Evolutionary conservation across 2,888 invertebrate species (phyloP).

Genomic region (Eilema sororculum): DNA sequence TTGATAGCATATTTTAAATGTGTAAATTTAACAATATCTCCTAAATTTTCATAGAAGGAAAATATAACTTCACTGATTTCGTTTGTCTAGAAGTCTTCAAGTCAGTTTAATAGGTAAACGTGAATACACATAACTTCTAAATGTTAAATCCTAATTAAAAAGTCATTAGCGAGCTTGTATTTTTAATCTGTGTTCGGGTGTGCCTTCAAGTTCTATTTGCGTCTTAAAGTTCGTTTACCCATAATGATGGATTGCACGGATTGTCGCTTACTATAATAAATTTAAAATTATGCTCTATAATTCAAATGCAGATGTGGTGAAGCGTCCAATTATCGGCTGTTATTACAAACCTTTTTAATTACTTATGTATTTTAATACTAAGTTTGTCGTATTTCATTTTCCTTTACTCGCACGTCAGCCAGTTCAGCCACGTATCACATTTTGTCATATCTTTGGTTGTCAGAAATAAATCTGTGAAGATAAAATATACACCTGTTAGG

Average conservation of each 20-base stretch:
- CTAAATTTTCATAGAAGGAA: neutral
- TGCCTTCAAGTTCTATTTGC: constrained; percentile 48
- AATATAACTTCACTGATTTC: constrained; percentile 2
- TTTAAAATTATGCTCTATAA: constrained; percentile 32
- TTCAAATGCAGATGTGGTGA: constrained; percentile 23
- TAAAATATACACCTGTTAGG: neutral
- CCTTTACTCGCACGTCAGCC: neutral
- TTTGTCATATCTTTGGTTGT: neutral
- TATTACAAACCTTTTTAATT: constrained; percentile 6
- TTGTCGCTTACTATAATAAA: constrained; percentile 35
- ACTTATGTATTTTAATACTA: neutral
- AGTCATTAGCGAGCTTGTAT: constrained; percentile 45
- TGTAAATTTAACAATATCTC: too few relatives aligned
- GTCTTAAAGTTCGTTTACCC: constrained; percentile 49
- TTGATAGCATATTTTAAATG: too few relatives aligned
- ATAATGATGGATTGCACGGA: constrained; percentile 44
- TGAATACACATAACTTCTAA: constrained; percentile 29
- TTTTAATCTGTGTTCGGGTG: constrained; percentile 42
- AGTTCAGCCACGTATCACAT: neutral
- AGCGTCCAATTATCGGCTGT: constrained; percentile 20
- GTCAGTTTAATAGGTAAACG: constrained; percentile 28
- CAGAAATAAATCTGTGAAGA: neutral
- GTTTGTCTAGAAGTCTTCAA: constrained; percentile 26
- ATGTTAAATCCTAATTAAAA: constrained; percentile 50
- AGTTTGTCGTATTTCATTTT: neutral